A percentile compares a stretch with the other conserved stretches of the same genome.
phyloP scores from a whole-genome alignment of 2,113 vertebrate species.

The Nibea albiflora region DNA sequence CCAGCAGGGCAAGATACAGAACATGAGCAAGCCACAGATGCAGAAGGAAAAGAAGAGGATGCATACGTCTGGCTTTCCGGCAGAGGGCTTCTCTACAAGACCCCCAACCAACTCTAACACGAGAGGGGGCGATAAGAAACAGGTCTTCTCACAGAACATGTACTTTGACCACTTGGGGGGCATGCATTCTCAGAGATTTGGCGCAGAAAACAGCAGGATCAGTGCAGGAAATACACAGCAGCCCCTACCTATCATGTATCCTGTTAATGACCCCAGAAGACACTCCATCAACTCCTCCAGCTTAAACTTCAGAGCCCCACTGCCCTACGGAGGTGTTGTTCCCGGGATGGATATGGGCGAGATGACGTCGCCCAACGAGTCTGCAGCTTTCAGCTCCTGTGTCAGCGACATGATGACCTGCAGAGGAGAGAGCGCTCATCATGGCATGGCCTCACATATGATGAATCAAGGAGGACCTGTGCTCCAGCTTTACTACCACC shows the following conservation, averaged over 20 bases:
- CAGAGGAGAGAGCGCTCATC: constrained; percentile 69
- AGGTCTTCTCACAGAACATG: constrained; percentile 50
- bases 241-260: constrained; percentile 54
- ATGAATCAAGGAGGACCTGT: constrained; percentile 77
- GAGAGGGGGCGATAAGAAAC: constrained; percentile 52
- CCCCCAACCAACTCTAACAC: constrained; percentile 32
- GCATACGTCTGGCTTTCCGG: constrained; percentile 36
- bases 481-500: constrained; percentile 78
- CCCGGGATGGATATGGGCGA: constrained; percentile 67
- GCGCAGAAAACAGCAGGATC: constrained; percentile 42
- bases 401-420: constrained; percentile 58
- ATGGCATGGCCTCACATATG: constrained; percentile 64
- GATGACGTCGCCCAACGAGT: constrained; percentile 68
- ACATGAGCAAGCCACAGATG: constrained; percentile 57
- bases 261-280: constrained; percentile 58
- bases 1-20: constrained; percentile 61
- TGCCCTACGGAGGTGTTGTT: constrained; percentile 33
- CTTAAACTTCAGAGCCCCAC: constrained; percentile 65
- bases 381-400: constrained; percentile 73
- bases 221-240: constrained; percentile 42
- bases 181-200: constrained; percentile 51
- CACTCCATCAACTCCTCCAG: constrained; percentile 62
- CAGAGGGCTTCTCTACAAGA: constrained; percentile 47
- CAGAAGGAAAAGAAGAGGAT: constrained; percentile 68
- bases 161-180: constrained; percentile 57